Evolutionary conservation across 2,888 invertebrate genomes (phyloP).

Genomic region (Erebia palarica): DNA sequence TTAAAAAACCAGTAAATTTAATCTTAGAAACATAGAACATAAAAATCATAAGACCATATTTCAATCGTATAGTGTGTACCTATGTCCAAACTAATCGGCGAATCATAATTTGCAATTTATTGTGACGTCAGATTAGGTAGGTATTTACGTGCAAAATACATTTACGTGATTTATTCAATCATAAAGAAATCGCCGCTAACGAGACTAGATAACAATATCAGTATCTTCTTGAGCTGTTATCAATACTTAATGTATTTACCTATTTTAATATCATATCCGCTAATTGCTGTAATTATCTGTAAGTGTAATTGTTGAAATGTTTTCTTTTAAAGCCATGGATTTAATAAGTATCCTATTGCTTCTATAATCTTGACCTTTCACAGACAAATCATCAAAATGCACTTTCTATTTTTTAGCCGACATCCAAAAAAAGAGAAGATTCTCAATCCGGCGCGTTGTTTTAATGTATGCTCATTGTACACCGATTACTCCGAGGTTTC

Average conservation of each 20-base stretch:
- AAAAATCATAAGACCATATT: too few species aligned
- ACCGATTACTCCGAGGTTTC: too few species aligned
- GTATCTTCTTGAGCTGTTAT: constrained; percentile 54
- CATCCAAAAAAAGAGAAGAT: too few species aligned
- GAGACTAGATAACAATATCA: constrained; percentile 51
- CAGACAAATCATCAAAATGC: neutral
- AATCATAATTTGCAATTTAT: constrained; percentile 21
- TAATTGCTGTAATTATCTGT: constrained; percentile 49
- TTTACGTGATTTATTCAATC: constrained; percentile 45
- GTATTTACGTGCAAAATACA: constrained; percentile 28
- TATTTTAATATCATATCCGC: constrained; percentile 54
- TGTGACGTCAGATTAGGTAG: constrained; percentile 33
- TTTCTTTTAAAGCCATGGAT: constrained; percentile 36
- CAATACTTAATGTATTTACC: constrained; percentile 52
- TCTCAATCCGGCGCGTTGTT: too few species aligned
- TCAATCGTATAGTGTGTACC: too few species aligned
- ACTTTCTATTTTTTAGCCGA: too few species aligned
- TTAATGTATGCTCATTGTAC: too few species aligned
- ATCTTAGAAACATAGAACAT: too few species aligned
- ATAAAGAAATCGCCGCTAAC: constrained; percentile 60
- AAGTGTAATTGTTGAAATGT: constrained; percentile 48
- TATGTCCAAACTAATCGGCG: neutral
- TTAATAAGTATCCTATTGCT: neutral
- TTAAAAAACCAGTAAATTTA: too few species aligned
- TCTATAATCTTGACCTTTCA: neutral